phyloP scores from a whole-genome alignment of 2,888 invertebrate genomes.

The Buathra laborator region DNA sequence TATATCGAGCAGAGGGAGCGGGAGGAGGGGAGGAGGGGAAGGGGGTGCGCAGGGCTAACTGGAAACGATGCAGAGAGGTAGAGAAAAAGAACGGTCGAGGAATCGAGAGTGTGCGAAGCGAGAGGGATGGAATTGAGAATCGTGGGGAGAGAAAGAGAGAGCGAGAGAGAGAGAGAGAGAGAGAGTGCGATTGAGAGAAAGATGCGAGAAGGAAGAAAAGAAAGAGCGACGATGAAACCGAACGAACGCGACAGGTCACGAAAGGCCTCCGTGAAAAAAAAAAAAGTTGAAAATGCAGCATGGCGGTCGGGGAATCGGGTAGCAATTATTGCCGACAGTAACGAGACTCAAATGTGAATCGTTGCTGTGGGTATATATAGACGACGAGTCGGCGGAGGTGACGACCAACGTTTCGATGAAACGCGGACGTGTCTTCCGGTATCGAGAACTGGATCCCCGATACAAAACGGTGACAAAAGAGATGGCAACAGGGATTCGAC shows the following conservation, averaged over 20 bases:
- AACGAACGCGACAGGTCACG: constrained; percentile 29
- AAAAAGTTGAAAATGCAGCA: constrained; percentile 81
- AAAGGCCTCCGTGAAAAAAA: constrained; percentile 76
- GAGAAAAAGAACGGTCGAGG: constrained; percentile 34
- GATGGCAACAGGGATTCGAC: not conserved
- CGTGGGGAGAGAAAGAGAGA: constrained; percentile 35
- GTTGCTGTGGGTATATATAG: constrained; percentile 17
- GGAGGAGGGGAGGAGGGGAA: constrained; percentile 41
- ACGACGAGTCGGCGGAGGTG: not conserved
- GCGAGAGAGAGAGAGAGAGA: constrained; percentile 37
- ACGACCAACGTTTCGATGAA: not conserved
- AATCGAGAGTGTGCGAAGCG: constrained; percentile 10
- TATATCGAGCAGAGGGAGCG: not conserved
- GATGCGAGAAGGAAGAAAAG: not conserved
- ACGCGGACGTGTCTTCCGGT: not conserved
- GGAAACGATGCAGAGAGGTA: constrained; percentile 35
- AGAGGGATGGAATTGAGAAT: constrained; percentile 22
- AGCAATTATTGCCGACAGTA: constrained; percentile 81
- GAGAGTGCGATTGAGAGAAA: not conserved
- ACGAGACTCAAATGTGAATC: constrained; percentile 78
- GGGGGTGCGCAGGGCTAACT: constrained; percentile 43
- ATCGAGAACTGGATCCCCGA: not conserved
- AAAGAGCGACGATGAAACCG: constrained; percentile 3
- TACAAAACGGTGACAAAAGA: not conserved
- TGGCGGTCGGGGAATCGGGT: constrained; percentile 81